These are phyloP conservation scores for Eupithecia centaureata DNA, from an alignment of 2,888 invertebrate genomes.

Conservation along the genomic window DNA sequence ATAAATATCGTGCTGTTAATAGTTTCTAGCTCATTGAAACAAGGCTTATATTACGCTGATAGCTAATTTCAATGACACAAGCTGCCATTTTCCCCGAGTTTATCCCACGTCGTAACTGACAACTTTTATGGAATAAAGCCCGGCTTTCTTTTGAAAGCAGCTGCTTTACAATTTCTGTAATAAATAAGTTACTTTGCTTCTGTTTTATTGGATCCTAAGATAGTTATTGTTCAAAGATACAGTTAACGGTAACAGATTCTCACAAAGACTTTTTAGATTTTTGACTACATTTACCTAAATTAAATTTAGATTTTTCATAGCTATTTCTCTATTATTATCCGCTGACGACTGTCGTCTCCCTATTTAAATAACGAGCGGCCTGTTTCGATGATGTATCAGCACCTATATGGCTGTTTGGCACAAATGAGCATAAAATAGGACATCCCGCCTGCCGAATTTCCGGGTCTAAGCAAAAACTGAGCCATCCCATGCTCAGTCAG, in stretches of 20 bases:
- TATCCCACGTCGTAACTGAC: constrained; percentile 62
- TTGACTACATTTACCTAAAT: not conserved
- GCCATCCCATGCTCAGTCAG: constrained; percentile 58
- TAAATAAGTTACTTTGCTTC: not conserved
- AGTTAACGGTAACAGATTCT: not conserved
- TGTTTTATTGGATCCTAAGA: not conserved
- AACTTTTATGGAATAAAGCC: constrained; percentile 58
- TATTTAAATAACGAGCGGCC: not conserved
- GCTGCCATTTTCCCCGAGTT: constrained; percentile 56
- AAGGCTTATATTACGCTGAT: constrained; percentile 1
- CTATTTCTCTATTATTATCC: not conserved
- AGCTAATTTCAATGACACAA: constrained; percentile 1
- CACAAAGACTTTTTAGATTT: not conserved
- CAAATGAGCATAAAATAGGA: constrained; percentile 58
- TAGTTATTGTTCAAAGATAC: not conserved
- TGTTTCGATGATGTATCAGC: not conserved
- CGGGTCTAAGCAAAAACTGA: constrained; percentile 60
- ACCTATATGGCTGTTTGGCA: constrained; percentile 35
- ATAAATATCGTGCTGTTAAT: not conserved
- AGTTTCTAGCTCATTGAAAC: not conserved
- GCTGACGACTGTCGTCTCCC: not conserved
- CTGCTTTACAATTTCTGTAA: constrained; percentile 28
- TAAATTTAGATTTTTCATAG: not conserved
- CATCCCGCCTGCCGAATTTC: constrained; percentile 43
- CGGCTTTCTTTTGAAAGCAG: constrained; percentile 31